Percentiles rank a stretch among this genome's conserved stretches.
Conservation (phyloP, 2,797 vertebrate species). For the Erpetoichthys calabaricus region DNA sequence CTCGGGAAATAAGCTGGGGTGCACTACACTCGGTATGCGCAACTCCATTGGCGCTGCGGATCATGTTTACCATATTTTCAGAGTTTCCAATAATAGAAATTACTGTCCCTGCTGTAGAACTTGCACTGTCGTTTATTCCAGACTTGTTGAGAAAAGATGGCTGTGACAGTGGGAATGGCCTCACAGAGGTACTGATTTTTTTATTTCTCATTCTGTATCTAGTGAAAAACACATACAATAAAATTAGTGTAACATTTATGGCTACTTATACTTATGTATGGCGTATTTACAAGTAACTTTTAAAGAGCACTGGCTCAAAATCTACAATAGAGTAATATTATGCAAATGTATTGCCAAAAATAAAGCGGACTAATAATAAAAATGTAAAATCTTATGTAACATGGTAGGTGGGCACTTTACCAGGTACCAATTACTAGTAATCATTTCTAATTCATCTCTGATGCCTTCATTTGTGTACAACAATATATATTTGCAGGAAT, state of each 20-base stretch:
- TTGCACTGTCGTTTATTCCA: conserved; percentile 42
- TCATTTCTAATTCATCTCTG: no score
- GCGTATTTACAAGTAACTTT: neutral
- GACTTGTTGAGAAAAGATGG: conserved; percentile 55
- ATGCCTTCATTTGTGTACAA: no score
- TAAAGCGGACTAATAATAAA: no score
- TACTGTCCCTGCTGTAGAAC: conserved; percentile 49
- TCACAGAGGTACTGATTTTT: conserved; percentile 68
- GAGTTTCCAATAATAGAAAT: conserved; percentile 51
- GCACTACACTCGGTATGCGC: conserved; percentile 43
- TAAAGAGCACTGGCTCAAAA: neutral
- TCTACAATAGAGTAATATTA: no score
- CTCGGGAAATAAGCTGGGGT: conserved; percentile 69
- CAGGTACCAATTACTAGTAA: no score
- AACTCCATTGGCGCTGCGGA: conserved; percentile 42
- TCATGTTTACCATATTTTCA: conserved; percentile 55
- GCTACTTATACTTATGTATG: conserved; percentile 1
- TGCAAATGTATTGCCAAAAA: no score
- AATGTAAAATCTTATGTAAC: no score
- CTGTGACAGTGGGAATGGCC: conserved; percentile 55
- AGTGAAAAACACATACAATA: neutral
- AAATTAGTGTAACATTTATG: neutral
- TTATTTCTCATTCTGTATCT: conserved; percentile 89
- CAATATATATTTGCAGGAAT: no score
- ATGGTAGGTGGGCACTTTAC: no score